Evolutionary conservation across 2,113 vertebrate species (phyloP), one percentile per base, ranked within the genome.

Genomic region (Pyrgilauda ruficollis): DNA sequence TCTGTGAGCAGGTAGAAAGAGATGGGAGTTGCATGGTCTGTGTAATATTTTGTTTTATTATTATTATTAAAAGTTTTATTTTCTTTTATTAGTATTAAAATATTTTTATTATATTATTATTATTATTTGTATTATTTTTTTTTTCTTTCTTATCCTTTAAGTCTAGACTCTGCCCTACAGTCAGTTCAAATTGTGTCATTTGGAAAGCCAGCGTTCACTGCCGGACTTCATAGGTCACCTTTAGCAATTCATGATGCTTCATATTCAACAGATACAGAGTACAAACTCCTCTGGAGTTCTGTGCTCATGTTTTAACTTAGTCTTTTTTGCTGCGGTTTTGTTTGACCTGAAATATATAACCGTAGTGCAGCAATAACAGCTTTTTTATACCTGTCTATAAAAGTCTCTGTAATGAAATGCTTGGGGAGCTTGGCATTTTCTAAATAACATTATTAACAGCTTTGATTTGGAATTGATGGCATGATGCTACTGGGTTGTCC

Each of bases 391-490:
- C 59, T 83, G 14, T 84, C 74, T 96, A 58, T 93, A 88, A 93
- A 96, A 96, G 35, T 78, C 84, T 86, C 66, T 44, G 64, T 78
- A 97, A 96, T 82, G 49, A 96, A 97, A 95, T 96, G 46, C 90
- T 76, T 68, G 50, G n/a, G 31, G 84, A 95, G 81, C 44, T 89
- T 97, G 84, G 84, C 95, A 88, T 84, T 96, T 97, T 58, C 80
- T 67, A 90, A 93, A 88, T 94, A 89, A 90, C 53, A 33, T 97
- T 97, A 95, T 94, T 97, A 94, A 97, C 73, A 88, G 33, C 78
- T 94, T 89, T 94, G 73, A 95, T 96, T 97, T 93, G 90, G 76
- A 93, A 90, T 90, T 95, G 79, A 82, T 97, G 90, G 43, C 84
- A 74, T 39, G 49, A 85, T 90, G 39, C 30, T 84, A 9, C 62